A percentile compares a stretch with the other conserved stretches of the same genome.
Evolutionary conservation across 2,888 invertebrate genomes (phyloP).

Genomic region (Troglohyphantes excavatus): DNA sequence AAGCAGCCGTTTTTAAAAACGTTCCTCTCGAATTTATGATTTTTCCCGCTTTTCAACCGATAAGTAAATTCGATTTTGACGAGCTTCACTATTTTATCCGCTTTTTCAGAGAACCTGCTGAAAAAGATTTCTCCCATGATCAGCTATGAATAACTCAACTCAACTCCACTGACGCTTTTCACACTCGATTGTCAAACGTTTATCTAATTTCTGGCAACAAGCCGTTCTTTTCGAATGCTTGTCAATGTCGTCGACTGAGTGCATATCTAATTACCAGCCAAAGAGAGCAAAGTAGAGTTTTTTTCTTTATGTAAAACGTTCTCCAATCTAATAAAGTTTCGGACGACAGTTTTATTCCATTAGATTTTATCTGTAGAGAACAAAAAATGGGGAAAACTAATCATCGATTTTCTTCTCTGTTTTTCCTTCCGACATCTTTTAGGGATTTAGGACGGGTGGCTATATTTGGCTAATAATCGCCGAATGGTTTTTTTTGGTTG

Average conservation of each 20-base stretch:
- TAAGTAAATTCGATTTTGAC: constrained; percentile 66
- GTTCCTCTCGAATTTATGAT: not conserved
- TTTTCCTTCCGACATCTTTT: not conserved
- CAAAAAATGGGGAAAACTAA: not conserved
- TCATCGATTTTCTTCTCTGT: not conserved
- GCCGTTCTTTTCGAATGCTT: not conserved
- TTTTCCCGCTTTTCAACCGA: not conserved
- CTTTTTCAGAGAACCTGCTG: not conserved
- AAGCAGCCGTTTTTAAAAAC: not conserved
- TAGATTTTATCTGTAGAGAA: not conserved
- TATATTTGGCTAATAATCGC: not conserved
- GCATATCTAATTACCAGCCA: not conserved
- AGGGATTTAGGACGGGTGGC: not conserved
- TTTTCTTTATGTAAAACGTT: not conserved
- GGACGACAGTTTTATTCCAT: constrained; percentile 3
- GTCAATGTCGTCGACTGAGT: not conserved
- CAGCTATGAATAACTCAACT: not conserved
- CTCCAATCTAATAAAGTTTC: constrained; percentile 8
- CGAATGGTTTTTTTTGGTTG: not conserved
- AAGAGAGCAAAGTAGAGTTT: not conserved
- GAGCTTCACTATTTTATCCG: constrained; percentile 15
- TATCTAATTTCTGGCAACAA: constrained; percentile 9
- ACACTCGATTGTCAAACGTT: not conserved
- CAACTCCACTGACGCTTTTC: not conserved
- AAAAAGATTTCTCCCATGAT: not conserved